Conservation (phyloP, 2,888 invertebrate genomes). For the Philopedon plagiatum region DNA sequence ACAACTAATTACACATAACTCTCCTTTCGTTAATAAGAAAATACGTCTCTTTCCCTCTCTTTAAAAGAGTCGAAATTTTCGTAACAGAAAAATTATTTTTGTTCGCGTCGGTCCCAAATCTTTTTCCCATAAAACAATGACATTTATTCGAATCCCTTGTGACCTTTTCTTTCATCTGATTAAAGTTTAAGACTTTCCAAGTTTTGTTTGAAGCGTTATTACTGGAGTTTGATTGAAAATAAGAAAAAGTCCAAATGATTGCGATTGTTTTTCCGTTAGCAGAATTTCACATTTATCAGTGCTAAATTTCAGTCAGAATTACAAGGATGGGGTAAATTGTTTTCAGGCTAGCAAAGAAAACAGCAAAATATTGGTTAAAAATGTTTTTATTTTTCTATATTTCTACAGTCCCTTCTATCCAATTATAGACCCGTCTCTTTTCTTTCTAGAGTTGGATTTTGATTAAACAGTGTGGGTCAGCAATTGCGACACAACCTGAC, state of each 20-base stretch:
- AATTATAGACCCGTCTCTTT: no score
- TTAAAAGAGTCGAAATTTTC: neutral
- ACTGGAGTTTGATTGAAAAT: neutral
- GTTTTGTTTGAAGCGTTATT: constrained; percentile 1
- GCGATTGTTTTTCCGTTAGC: neutral
- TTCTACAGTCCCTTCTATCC: no score
- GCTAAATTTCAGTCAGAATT: no score
- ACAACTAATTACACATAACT: neutral
- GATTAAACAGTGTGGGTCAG: no score
- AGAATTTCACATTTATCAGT: no score
- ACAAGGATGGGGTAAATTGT: no score
- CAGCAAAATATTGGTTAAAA: no score
- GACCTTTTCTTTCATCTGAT: constrained; percentile 12
- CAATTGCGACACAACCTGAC: no score
- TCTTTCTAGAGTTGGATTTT: no score
- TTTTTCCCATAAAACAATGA: constrained; percentile 7
- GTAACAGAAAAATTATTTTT: constrained; percentile 3
- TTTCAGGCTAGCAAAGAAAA: no score
- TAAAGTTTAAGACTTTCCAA: neutral
- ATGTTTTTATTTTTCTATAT: no score
- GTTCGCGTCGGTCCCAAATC: neutral
- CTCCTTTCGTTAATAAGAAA: neutral
- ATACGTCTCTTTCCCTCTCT: neutral
- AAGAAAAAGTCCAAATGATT: neutral
- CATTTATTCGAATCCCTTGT: constrained; percentile 6